A percentile compares a stretch with the other conserved stretches of the same genome.
Conservation (phyloP, 2,797 vertebrate species). For the Miopithecus talapoin region DNA sequence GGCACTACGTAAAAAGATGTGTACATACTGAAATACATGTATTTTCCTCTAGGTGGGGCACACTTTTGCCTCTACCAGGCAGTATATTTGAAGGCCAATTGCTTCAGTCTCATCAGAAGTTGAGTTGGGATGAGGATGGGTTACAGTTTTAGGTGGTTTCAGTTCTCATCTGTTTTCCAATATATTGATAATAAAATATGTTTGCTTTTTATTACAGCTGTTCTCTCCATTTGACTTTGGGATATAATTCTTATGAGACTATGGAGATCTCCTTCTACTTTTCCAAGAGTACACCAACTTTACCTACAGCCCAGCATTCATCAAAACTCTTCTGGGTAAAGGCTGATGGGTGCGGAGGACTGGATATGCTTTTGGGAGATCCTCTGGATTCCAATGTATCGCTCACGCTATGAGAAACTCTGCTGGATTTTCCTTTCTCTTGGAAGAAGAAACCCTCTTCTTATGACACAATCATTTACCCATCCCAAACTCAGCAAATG, state of each 20-base stretch:
- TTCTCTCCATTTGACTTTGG: neutral
- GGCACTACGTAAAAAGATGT: neutral
- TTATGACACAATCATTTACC: neutral
- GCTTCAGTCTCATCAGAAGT: neutral
- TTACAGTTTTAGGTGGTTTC: neutral
- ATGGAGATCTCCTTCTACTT: neutral
- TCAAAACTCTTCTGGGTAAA: neutral
- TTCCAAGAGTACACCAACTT: neutral
- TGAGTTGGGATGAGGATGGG: neutral
- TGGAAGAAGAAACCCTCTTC: neutral
- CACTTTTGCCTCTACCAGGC: neutral
- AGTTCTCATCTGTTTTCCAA: neutral
- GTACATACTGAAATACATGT: neutral
- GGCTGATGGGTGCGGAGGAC: neutral
- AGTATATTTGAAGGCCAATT: neutral
- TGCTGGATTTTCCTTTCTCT: neutral
- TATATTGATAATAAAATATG: neutral
- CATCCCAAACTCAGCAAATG: neutral
- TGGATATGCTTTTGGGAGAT: neutral
- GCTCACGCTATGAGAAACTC: neutral
- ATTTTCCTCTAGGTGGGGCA: neutral
- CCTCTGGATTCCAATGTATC: neutral
- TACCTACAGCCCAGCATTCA: neutral
- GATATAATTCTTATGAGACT: neutral
- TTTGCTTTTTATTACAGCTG: neutral